Evolutionary conservation across 2,888 invertebrate species (phyloP), one percentile per base, ranked within the genome.

Genomic region (Trichacis sp.): DNA sequence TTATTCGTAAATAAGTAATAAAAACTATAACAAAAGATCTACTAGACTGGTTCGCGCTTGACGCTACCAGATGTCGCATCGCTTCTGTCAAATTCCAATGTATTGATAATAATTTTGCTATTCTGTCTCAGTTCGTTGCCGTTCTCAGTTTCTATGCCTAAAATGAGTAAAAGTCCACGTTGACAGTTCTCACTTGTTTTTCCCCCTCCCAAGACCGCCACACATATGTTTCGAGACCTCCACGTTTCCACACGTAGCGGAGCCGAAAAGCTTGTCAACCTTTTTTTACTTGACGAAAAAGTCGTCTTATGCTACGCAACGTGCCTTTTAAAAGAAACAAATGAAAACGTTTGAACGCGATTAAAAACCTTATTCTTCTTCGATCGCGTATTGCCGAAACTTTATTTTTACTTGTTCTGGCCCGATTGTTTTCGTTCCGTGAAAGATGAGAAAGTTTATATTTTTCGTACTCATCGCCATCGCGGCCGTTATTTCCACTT

Each of bases 401-500:
- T 6, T 24, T 24, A 24, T 24, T 24, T 6, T 6, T 33, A n/a
- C 9, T 33, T n/a, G n/a, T 33, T 33, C 17, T 6, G 8, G 52
- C 58, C 47, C 8, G 56, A 33, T 3, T 33, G 12, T 49, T 11
- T 6, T 51, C n/a, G 5, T 5, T 33, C 8, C 33, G 9, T 3
- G 50, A 59, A 88, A 84, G 83, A 93, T 93, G 93, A 92, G 89
- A 85, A 87, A 89, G 77, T 86, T 91, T 76, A 88, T 90, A 82
- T 84, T 93, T 75, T 83, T 91, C 48, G 79, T 88, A 67, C 80
- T 93, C 56, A 78, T 93, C 77, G 89, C 92, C 73, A 85, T 93
- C 69, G 93, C 93, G 73, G 89, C 91, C 29, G 87, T 91, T 45
- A 88, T 93, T 71, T 88, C 92, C 73, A 90, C 90, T 72, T 88